A percentile compares a stretch with the other conserved stretches of the same genome.
Conservation (phyloP, 2,113 vertebrate genomes). For the Megaptera novaeangliae region DNA sequence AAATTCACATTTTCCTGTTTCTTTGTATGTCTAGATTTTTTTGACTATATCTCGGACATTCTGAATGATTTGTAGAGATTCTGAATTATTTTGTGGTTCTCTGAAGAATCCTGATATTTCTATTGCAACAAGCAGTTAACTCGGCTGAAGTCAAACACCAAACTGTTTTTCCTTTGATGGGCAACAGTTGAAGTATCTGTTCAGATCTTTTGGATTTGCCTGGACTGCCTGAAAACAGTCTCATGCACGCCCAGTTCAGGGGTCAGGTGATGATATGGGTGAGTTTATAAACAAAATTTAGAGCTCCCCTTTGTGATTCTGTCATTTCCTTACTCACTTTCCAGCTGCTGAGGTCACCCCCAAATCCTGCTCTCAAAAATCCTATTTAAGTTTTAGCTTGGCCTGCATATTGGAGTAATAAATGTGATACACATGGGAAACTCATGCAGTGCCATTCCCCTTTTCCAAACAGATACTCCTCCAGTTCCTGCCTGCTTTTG, state of each 20-base stretch:
- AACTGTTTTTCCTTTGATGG: not conserved
- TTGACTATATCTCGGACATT: not conserved
- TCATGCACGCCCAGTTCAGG: not conserved
- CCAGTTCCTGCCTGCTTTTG: not conserved
- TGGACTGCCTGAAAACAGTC: not conserved
- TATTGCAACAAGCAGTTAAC: not conserved
- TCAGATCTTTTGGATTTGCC: not conserved
- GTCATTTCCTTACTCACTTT: not conserved
- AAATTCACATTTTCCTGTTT: not conserved
- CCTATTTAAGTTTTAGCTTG: not conserved
- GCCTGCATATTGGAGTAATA: not conserved
- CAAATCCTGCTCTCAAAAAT: not conserved
- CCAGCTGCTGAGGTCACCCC: not conserved
- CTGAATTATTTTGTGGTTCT: not conserved
- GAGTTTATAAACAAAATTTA: not conserved
- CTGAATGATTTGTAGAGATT: not conserved
- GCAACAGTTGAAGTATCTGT: not conserved
- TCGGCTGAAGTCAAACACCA: not conserved
- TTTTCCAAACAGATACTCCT: not conserved
- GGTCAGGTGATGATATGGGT: not conserved
- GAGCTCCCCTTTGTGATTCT: not conserved
- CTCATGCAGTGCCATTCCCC: not conserved
- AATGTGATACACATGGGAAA: not conserved
- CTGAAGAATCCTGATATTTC: not conserved
- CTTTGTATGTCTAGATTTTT: not conserved